Evolutionary conservation across 2,888 invertebrate genomes (phyloP).

Genomic region (Oxystoma pomonae): DNA sequence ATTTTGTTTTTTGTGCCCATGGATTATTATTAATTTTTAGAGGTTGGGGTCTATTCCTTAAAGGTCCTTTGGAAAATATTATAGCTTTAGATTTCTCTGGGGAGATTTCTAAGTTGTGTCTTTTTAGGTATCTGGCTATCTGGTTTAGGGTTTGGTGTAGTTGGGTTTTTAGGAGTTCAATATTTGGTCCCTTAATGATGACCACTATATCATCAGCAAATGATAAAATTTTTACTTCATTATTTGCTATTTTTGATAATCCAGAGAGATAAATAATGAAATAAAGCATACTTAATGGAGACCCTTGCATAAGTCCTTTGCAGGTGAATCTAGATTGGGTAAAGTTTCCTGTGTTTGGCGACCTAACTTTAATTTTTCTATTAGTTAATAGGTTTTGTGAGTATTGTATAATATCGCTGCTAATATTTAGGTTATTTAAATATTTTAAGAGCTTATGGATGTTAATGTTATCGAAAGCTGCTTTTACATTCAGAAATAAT

Average conservation of each 20-base stretch:
- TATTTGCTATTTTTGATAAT: not conserved
- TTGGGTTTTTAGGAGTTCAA: not conserved
- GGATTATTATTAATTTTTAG: not conserved
- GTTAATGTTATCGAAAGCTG: conserved; percentile 7
- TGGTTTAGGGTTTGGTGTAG: conserved; percentile 7
- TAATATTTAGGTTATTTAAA: not conserved
- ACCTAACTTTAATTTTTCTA: not conserved
- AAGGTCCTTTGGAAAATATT: conserved; percentile 10
- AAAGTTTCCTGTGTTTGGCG: not conserved
- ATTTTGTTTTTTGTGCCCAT: conserved; percentile 4
- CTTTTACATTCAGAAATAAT: conserved; percentile 3
- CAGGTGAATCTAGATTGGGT: not conserved
- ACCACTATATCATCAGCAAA: conserved; percentile 7
- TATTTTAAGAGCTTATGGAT: not conserved
- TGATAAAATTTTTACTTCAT: not conserved
- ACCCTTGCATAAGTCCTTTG: not conserved
- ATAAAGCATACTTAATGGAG: not conserved
- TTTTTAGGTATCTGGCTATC: conserved; percentile 8
- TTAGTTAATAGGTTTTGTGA: not conserved
- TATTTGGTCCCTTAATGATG: not conserved
- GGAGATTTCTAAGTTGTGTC: conserved; percentile 10
- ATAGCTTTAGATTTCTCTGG: conserved; percentile 14
- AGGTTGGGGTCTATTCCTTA: not conserved
- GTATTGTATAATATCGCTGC: not conserved
- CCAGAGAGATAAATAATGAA: not conserved